Evolutionary conservation across 2,113 vertebrate species (phyloP).

Genomic region (Erpornis zantholeuca): DNA sequence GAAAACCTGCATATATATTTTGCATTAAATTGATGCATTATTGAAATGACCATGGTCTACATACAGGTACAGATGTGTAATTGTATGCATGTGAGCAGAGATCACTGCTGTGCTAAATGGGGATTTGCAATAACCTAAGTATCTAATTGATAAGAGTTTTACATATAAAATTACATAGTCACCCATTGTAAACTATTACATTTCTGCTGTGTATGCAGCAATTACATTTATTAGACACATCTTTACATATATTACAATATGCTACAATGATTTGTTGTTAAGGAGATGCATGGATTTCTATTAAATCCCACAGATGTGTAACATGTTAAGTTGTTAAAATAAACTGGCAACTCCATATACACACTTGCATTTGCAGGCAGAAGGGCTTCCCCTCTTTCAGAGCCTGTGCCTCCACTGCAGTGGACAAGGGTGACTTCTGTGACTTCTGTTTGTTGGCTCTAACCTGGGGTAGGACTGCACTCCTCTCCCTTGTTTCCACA

Average conservation of each 20-base stretch:
- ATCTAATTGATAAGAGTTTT: neutral
- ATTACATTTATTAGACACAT: neutral
- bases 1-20: neutral
- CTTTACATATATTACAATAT: neutral
- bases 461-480: neutral
- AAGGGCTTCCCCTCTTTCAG: neutral
- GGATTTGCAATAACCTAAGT: neutral
- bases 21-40: neutral
- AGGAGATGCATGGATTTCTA: neutral
- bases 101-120: neutral
- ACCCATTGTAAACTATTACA: neutral
- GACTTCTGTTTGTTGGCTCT: neutral
- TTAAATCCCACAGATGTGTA: fast-evolving
- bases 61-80: fast-evolving
- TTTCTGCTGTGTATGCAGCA: neutral
- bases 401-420: neutral
- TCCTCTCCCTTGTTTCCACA: neutral
- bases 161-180: neutral
- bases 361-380: neutral
- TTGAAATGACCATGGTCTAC: neutral
- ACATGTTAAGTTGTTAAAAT: neutral
- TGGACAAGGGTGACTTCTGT: neutral
- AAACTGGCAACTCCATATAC: neutral
- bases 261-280: neutral
- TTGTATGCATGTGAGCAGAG: neutral